Percentiles rank a stretch among this genome's conserved stretches.
Evolutionary conservation across 2,797 vertebrate genomes (phyloP).

Genomic region (Acrocephalus scirpaceus): DNA sequence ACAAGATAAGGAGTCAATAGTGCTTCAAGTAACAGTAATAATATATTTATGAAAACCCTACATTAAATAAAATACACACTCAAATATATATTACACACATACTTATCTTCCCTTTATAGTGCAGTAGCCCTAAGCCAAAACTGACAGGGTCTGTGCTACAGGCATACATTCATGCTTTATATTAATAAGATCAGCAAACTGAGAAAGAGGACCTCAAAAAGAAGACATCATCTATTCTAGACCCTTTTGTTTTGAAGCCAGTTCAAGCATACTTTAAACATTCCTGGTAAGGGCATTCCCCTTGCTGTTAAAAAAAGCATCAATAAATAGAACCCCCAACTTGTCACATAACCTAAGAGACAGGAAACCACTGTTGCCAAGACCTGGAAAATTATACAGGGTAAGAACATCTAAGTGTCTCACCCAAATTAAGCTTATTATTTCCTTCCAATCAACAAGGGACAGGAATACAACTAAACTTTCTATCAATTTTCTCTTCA

Average conservation of each 20-base stretch:
- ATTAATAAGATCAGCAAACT: not conserved
- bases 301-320: not conserved
- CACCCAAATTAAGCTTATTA: not conserved
- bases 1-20: not conserved
- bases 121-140: not conserved
- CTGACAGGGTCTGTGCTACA: not conserved
- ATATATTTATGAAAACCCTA: not conserved
- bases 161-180: accelerated
- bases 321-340: not conserved
- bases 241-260: not conserved
- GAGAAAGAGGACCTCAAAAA: not conserved
- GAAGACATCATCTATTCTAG: not conserved
- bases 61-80: not conserved
- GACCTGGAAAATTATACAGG: not conserved
- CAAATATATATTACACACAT: not conserved
- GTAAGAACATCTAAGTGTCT: not conserved
- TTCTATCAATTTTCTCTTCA: not conserved
- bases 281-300: not conserved
- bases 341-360: not conserved
- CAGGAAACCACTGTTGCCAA: not conserved
- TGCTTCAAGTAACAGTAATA: not conserved
- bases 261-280: not conserved
- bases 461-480: not conserved
- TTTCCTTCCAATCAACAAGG: not conserved
- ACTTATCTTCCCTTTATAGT: not conserved